Percentiles rank a stretch among this genome's conserved stretches.
These are phyloP conservation scores for Cephus pulcher DNA, from an alignment of 2,888 invertebrate genomes.

Conservation along the genomic window DNA sequence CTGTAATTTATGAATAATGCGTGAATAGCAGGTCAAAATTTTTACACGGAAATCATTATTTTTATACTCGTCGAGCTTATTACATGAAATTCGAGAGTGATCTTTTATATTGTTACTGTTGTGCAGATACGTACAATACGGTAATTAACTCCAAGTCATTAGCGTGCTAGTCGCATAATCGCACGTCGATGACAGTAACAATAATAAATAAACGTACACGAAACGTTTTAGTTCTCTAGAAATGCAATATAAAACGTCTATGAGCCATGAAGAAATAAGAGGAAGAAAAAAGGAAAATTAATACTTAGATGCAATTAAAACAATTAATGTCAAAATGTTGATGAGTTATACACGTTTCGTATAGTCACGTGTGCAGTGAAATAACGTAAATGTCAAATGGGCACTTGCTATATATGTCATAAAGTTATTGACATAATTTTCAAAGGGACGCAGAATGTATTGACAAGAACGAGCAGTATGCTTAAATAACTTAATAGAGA, in stretches of 20 bases:
- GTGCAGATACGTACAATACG: neutral
- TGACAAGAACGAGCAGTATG: neutral
- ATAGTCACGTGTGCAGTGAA: neutral
- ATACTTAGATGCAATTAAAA: neutral
- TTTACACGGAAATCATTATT: neutral
- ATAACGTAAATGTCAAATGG: neutral
- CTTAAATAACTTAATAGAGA: neutral
- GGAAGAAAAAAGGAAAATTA: slow-evolving; percentile 6
- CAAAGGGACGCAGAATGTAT: neutral
- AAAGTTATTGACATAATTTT: neutral
- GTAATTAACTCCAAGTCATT: neutral
- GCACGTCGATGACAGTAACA: neutral
- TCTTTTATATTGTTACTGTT: neutral
- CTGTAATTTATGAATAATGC: too few species aligned
- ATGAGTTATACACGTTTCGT: neutral
- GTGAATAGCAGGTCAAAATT: too few species aligned
- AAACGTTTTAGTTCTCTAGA: too few species aligned
- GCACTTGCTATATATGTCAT: neutral
- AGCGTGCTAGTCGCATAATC: neutral
- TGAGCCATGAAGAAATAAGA: neutral
- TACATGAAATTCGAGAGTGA: neutral
- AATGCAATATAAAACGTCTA: neutral
- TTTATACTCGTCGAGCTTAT: neutral
- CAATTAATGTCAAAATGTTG: neutral
- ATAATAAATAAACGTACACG: neutral